phyloP scores from a whole-genome alignment of 2,113 vertebrate genomes.

The Nestor notabilis region DNA sequence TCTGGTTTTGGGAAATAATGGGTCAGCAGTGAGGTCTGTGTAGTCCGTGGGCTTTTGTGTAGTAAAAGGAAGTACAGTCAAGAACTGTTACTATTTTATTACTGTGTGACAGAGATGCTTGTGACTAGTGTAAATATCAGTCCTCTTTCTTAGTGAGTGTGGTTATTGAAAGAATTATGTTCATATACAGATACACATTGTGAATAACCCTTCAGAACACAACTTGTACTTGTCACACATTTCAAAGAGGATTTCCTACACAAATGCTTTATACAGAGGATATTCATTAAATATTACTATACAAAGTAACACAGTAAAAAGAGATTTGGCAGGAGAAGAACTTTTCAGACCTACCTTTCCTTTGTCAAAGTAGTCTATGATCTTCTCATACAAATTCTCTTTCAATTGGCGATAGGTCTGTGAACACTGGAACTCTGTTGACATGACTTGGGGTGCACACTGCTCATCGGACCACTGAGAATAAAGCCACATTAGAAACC shows the following conservation, averaged over 20 bases:
- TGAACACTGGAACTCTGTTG: slow-evolving; percentile 85
- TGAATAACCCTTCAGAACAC: not conserved
- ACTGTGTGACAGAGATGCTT: not conserved
- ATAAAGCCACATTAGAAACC: not conserved
- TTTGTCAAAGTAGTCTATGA: slow-evolving; percentile 97
- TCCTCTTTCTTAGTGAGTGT: not conserved
- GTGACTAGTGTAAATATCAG: not conserved
- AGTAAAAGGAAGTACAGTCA: not conserved
- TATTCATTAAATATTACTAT: not conserved
- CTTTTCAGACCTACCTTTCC: slow-evolving; percentile 85
- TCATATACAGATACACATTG: not conserved
- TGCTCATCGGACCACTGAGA: slow-evolving; percentile 83
- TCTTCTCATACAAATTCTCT: slow-evolving; percentile 90
- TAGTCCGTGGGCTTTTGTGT: not conserved
- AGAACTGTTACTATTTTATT: not conserved
- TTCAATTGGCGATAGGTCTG: slow-evolving; percentile 95
- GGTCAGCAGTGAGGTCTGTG: not conserved
- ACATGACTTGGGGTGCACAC: slow-evolving; percentile 88
- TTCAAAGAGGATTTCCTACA: not conserved
- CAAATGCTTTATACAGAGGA: not conserved
- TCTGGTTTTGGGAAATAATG: not conserved
- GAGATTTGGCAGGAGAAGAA: not conserved
- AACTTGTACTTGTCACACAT: not conserved
- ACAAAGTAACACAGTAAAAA: not conserved
- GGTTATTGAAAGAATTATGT: not conserved